phyloP scores from a whole-genome alignment of 2,113 vertebrate species.

The Apteryx mantelli region DNA sequence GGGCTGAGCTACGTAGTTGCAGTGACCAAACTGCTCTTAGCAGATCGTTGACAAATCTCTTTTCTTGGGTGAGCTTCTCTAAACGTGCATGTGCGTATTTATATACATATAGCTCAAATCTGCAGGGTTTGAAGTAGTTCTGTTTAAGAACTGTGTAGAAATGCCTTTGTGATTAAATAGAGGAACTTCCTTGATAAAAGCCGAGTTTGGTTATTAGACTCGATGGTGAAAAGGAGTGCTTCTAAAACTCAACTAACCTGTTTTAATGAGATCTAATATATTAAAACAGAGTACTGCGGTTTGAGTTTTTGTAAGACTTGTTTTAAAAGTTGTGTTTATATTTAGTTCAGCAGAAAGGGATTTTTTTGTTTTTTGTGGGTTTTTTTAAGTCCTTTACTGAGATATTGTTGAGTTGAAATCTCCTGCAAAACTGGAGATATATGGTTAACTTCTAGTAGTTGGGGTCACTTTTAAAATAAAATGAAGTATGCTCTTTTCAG shows the following conservation, averaged over 20 bases:
- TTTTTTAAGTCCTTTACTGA: background rate
- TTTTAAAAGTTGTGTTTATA: background rate
- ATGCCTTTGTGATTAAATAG: background rate
- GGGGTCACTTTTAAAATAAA: background rate
- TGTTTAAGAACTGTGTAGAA: background rate
- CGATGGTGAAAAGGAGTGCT: background rate
- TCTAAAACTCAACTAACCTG: background rate
- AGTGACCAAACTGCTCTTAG: background rate
- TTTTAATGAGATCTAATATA: accelerated
- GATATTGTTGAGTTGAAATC: background rate
- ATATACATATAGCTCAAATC: accelerated
- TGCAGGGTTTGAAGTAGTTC: background rate
- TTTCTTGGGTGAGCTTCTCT: accelerated
- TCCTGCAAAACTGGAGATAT: background rate
- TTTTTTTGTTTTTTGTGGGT: no score
- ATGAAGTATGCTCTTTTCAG: accelerated
- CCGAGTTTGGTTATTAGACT: no score
- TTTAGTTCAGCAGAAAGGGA: no score
- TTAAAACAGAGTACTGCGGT: background rate
- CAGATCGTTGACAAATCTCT: background rate
- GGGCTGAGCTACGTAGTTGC: background rate
- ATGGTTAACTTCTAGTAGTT: background rate
- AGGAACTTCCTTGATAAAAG: background rate
- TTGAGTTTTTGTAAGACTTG: background rate
- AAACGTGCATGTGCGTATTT: accelerated